These are phyloP conservation scores for Chloroceryle amazona DNA, from an alignment of 2,797 vertebrate species.

Conservation along the genomic window DNA sequence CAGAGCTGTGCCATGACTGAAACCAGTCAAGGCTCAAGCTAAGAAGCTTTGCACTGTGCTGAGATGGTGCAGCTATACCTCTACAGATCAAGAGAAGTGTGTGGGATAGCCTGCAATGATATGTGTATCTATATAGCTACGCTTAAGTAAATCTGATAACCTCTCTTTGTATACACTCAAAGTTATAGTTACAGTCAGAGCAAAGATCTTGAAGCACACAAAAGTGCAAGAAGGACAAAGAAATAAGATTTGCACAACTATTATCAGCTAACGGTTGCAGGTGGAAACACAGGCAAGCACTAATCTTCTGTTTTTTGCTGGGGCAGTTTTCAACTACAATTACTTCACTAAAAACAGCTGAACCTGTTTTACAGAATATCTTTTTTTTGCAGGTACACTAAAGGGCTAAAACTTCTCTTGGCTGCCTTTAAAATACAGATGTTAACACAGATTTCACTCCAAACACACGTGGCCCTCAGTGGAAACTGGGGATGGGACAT, in stretches of 20 bases:
- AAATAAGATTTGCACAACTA: background rate
- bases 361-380: background rate
- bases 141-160: background rate
- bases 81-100: rapidly evolving
- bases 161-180: background rate
- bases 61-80: background rate
- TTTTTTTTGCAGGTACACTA: background rate
- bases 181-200: background rate
- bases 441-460: background rate
- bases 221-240: background rate
- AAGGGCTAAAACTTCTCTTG: background rate
- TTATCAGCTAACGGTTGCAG: background rate
- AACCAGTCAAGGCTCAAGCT: background rate
- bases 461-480: background rate
- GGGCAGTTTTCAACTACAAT: background rate
- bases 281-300: background rate
- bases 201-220: background rate
- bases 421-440: background rate
- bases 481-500: slow-evolving; percentile 10
- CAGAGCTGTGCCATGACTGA: background rate
- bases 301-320: background rate
- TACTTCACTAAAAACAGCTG: background rate
- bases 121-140: background rate
- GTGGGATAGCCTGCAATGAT: background rate
- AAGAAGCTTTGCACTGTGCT: rapidly evolving